These are phyloP conservation scores for Diorhabda elongata DNA, from an alignment of 1,140 invertebrate genomes.

Conservation along the genomic window DNA sequence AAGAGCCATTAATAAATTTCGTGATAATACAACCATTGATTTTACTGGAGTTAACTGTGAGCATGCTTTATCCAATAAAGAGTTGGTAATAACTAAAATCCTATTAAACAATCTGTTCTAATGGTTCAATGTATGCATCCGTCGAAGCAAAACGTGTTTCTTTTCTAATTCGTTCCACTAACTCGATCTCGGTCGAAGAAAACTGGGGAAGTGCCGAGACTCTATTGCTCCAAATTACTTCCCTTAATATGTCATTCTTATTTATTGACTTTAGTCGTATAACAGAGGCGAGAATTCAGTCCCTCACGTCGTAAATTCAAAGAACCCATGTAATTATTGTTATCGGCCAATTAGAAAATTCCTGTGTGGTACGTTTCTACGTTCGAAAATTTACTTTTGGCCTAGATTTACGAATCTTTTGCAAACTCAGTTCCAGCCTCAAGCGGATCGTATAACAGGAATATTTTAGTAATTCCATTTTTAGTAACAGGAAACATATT, in stretches of 20 bases:
- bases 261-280: constrained; percentile 18
- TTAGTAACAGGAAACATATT: too few relatives aligned
- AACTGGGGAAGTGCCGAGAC: constrained; percentile 12
- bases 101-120: not conserved
- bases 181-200: constrained; percentile 2
- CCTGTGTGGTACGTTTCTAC: not conserved
- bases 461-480: too few relatives aligned
- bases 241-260: constrained; percentile 17
- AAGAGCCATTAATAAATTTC: too few relatives aligned
- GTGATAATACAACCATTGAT: too few relatives aligned
- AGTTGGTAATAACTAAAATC: too few relatives aligned
- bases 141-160: not conserved
- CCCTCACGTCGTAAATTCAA: constrained; percentile 13
- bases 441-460: too few relatives aligned
- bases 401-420: not conserved
- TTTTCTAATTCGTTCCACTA: constrained; percentile 10
- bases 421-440: not conserved
- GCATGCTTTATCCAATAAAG: too few relatives aligned
- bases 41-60: too few relatives aligned
- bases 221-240: constrained; percentile 17
- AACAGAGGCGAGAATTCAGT: constrained; percentile 8
- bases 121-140: not conserved
- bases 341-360: constrained; percentile 13
- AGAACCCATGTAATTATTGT: constrained; percentile 13
- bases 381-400: constrained; percentile 1